Conservation (phyloP, 1,140 invertebrate genomes). For the Carcinoscorpius rotundicauda region DNA sequence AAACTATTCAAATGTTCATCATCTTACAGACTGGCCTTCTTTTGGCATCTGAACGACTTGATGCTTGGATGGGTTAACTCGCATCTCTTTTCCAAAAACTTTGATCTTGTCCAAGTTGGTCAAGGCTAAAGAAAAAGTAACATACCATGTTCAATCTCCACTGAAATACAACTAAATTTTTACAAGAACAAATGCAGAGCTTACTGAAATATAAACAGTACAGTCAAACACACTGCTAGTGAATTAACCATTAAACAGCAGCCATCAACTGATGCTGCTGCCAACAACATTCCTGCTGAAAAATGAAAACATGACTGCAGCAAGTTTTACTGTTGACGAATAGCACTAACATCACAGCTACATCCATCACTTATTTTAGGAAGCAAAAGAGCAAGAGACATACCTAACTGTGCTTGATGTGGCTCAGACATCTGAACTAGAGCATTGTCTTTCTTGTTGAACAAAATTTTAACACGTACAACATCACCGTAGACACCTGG, state of each 20-base stretch:
- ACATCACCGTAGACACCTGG: slow-evolving; percentile 99
- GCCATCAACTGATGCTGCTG: too few species aligned
- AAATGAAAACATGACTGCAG: too few species aligned
- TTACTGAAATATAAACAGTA: too few species aligned
- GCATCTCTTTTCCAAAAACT: slow-evolving; percentile 90
- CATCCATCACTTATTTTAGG: too few species aligned
- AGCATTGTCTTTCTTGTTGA: slow-evolving; percentile 99
- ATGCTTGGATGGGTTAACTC: slow-evolving; percentile 96
- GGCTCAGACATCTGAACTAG: slow-evolving; percentile 97
- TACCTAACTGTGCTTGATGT: slow-evolving; percentile 95
- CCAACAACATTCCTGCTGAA: too few species aligned
- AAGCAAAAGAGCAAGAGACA: too few species aligned
- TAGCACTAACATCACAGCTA: too few species aligned
- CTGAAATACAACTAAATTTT: too few species aligned
- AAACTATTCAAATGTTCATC: not conserved
- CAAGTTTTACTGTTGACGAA: too few species aligned
- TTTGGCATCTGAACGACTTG: slow-evolving; percentile 96
- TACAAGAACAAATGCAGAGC: too few species aligned
- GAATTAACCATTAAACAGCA: too few species aligned
- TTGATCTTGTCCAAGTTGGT: slow-evolving; percentile 95
- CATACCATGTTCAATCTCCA: not conserved
- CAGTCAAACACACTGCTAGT: too few species aligned
- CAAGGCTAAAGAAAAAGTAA: slow-evolving; percentile 58
- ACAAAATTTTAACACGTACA: slow-evolving; percentile 97
- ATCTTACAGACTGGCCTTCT: slow-evolving; percentile 72